Evolutionary conservation across 1,140 invertebrate species (phyloP).

Genomic region (Drosophila prosaltans): DNA sequence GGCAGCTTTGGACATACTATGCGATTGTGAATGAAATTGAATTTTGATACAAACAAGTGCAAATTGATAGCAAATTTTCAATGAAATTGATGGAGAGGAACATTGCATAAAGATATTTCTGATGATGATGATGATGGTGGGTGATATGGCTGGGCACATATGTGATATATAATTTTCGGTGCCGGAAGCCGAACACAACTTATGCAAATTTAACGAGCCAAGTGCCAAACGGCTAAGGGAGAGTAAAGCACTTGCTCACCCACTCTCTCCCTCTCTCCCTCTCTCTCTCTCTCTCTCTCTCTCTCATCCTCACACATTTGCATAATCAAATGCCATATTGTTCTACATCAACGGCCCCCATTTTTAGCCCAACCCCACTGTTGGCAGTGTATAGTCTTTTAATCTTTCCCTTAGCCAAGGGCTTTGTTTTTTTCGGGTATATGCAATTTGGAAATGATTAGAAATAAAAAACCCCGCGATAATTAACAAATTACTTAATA

Average conservation of each 20-base stretch:
- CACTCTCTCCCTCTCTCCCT: conserved; percentile 18
- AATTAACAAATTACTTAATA: background rate
- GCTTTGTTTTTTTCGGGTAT: background rate
- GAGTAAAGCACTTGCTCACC: conserved; percentile 11
- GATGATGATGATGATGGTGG: conserved; percentile 2
- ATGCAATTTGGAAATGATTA: background rate
- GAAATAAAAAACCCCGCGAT: background rate
- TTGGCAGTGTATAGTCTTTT: conserved; percentile 11
- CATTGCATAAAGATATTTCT: background rate
- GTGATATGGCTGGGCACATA: conserved; percentile 30
- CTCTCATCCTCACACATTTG: conserved; percentile 39
- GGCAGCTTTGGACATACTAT: conserved; percentile 7
- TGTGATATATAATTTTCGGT: conserved; percentile 69
- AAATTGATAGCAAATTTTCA: conserved; percentile 1
- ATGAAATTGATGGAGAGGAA: background rate
- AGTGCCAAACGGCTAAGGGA: conserved; percentile 40
- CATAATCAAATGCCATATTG: conserved; percentile 78
- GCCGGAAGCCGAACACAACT: conserved; percentile 45
- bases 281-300: background rate
- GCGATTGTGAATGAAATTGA: conserved; percentile 22
- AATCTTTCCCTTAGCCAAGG: conserved; percentile 7
- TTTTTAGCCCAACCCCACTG: conserved; percentile 5
- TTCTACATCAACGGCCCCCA: conserved; percentile 17
- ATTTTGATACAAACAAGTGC: conserved; percentile 31
- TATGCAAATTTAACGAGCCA: conserved; percentile 76